phyloP scores from a whole-genome alignment of 2,797 vertebrate genomes.

The Hafferia zeledoni region DNA sequence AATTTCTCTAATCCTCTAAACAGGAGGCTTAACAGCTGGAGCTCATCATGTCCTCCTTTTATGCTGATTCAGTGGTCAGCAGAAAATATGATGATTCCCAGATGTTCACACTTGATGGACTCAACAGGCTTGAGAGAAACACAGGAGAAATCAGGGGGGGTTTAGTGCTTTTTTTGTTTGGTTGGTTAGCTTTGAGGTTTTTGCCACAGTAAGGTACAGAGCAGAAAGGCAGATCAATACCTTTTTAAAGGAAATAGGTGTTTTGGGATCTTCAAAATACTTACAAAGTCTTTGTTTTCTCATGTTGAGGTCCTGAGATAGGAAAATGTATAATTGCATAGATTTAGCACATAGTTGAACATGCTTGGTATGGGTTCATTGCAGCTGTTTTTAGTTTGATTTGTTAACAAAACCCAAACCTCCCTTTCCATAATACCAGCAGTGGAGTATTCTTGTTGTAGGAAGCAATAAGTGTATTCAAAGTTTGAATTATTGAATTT shows the following conservation, averaged over 20 bases:
- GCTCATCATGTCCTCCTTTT: conserved; percentile 52
- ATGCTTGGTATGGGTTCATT: not conserved
- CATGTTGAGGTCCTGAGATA: not conserved
- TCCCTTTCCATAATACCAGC: not conserved
- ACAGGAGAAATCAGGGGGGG: not conserved
- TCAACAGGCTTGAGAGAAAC: conserved; percentile 47
- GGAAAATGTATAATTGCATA: not conserved
- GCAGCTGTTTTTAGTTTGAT: not conserved
- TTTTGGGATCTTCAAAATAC: not conserved
- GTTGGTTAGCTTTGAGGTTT: not conserved
- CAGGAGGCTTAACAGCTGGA: conserved; percentile 59
- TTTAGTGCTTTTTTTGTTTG: not conserved
- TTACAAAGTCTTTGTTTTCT: conserved; percentile 8
- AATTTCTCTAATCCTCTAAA: conserved; percentile 57
- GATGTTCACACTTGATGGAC: conserved; percentile 53
- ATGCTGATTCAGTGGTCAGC: conserved; percentile 58
- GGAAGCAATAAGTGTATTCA: not conserved
- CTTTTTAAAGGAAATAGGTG: conserved; percentile 2
- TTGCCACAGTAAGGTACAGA: not conserved
- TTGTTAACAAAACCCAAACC: not conserved
- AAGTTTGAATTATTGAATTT: not conserved
- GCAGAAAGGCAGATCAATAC: not conserved
- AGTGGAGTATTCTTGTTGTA: not conserved
- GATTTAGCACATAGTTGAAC: not conserved
- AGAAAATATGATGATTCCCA: conserved; percentile 67